These are phyloP conservation scores for Hemiprocne comata DNA, from an alignment of 2,113 vertebrate species.

Conservation along the genomic window DNA sequence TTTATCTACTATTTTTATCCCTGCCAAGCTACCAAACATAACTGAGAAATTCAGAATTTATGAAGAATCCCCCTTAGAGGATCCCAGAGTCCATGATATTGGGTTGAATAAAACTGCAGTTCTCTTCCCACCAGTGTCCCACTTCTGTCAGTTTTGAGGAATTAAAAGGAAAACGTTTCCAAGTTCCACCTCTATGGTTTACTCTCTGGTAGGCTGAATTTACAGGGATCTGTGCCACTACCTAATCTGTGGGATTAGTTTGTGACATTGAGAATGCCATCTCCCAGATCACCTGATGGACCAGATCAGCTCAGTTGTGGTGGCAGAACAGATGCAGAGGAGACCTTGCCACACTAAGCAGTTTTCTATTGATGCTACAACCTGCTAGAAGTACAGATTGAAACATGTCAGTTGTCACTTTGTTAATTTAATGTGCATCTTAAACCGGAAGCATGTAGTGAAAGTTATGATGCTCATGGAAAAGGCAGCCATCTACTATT, in stretches of 20 bases:
- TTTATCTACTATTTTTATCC: not conserved
- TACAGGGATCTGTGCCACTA: not conserved
- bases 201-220: not conserved
- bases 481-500: not conserved
- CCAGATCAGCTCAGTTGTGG: not conserved
- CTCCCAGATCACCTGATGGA: not conserved
- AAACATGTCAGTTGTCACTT: not conserved
- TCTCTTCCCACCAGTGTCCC: not conserved
- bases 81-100: rapidly evolving
- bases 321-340: not conserved
- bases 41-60: not conserved
- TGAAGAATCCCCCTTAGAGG: not conserved
- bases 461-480: not conserved
- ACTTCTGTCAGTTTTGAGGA: not conserved
- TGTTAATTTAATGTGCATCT: not conserved
- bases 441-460: not conserved
- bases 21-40: not conserved
- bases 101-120: not conserved
- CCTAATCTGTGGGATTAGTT: not conserved
- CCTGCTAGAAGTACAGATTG: not conserved
- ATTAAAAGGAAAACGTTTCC: not conserved
- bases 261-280: not conserved
- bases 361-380: not conserved
- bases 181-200: not conserved
- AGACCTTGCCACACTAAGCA: not conserved